Base-by-base conservation (phyloP, 1,140 invertebrate genomes). In the Anastatus disparis region DNA sequence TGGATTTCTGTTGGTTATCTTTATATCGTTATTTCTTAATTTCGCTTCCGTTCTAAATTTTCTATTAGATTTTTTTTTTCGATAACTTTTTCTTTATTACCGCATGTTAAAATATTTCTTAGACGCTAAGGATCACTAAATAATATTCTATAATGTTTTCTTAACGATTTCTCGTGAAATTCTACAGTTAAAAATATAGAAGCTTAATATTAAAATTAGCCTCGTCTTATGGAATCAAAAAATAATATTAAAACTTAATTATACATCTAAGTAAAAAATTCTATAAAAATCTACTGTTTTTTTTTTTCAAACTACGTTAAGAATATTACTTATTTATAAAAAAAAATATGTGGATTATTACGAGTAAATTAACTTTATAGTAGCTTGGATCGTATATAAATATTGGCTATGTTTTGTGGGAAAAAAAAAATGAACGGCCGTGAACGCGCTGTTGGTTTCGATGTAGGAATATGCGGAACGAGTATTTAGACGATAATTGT, bases 371-470 rank as follows among this genome's bases (percentile, higher is more conserved):
- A 35, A 68, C 55, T 50, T 64, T 38, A 40, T 53, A 50, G 10
- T 68, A 81, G 75, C 70, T 83, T 83, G 80, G n/a, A n/a, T 83
- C 75, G 84, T 78, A 82, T 84, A 84, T 84, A 85, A 66, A 67
- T 84, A 85, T 84, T 85, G 82, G 83, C 82, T 85, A 84, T 78
- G 74, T 77, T 69, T 63, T 55, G 42, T 84, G 84, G 84, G 82
- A 79, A 83, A n/a, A n/a, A n/a, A n/a, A 85, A 83, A 69, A 79
- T 72, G 31, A 79, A 83, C 77, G 76, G 78, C 80, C 82, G 82
- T 83, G 79, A n/a, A 71, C 78, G 78, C 79, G 79, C 80, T 78
- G 26, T 81, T 82, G 77, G 76, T 75, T 81, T 82, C n/a, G 80
- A 77, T 79, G 17, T 83, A 84, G 82, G 81, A 84, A 84, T 85